These are phyloP conservation scores for Ptilorrhoa leucosticta DNA, from an alignment of 2,113 vertebrate species.

Conservation along the genomic window DNA sequence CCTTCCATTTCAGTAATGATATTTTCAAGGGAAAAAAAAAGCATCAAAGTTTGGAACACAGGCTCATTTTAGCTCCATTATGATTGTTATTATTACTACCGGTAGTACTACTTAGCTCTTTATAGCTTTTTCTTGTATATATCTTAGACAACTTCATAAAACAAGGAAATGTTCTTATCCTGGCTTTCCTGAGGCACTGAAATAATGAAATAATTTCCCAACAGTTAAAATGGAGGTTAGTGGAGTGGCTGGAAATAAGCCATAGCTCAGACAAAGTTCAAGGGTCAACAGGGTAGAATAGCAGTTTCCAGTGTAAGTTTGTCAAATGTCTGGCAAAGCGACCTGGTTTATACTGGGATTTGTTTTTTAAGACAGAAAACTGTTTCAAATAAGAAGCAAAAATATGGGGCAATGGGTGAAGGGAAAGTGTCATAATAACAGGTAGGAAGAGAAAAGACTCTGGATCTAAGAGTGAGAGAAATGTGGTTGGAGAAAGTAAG, in stretches of 20 bases:
- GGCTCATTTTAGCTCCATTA: background rate
- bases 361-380: background rate
- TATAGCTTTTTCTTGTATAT: background rate
- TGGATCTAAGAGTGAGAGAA: background rate
- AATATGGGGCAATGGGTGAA: background rate
- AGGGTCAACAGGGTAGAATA: background rate
- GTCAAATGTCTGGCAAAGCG: background rate
- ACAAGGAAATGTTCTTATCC: background rate
- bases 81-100: slow-evolving; percentile 5
- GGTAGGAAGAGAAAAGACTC: background rate
- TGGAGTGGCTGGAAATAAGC: background rate
- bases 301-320: background rate
- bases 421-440: background rate
- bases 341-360: background rate
- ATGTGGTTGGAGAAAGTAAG: background rate
- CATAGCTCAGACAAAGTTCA: background rate
- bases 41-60: background rate
- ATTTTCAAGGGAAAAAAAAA: background rate
- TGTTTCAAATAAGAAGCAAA: background rate
- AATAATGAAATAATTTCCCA: background rate
- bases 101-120: background rate
- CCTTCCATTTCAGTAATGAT: background rate
- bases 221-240: background rate
- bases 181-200: background rate
- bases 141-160: background rate